Base-by-base conservation (phyloP, 2,797 vertebrate genomes). In the Danio jaintianensis region DNA sequence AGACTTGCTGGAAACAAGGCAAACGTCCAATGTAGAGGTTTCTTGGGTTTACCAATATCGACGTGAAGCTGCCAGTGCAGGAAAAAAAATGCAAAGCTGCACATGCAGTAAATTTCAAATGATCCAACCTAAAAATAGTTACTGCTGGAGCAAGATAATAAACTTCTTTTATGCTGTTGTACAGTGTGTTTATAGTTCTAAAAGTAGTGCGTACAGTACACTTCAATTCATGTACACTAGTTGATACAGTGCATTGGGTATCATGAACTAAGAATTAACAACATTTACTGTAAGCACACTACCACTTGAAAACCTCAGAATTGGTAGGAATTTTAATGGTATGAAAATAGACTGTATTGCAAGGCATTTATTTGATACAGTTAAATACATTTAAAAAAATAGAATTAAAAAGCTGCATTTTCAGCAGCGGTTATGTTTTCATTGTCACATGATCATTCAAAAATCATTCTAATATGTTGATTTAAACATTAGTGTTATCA, bases 1-100 rank as follows among this genome's bases (percentile, higher is more conserved):
- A 36, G 42, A 22, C 75, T 5, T 47, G 20, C 13, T 58, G 75
- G 63, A 78, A 56, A 58, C 16, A 1, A 45, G 75, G 52, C 63
- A 18, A 5, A 18, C 4, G 18, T 58, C 75, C 62, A 77, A 50
- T 0, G 1, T 10, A 1, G 40, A 58, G 16, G 53, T 68, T 77
- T 77, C 10, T 15, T 48, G 20, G 22, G 64, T 86, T 90, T 90
- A 92, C 89, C 89, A 82, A 85, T 90, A 87, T 88, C 88, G 91
- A 87, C 90, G 89, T 82, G 82, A 86, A 45, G 6, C 84, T 80
- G 82, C 9, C 16, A 42, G 15, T 43, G 47, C 16, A 61, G 15
- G 4, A 15, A 55, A 63, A 76, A 84, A 81, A 7, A 64, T 42
- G 18, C 48, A 66, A 66, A 63, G 3, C 47, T 42, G 59, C 38